phyloP scores from a whole-genome alignment of 1,140 invertebrate genomes.

The Centruroides sculpturatus region DNA sequence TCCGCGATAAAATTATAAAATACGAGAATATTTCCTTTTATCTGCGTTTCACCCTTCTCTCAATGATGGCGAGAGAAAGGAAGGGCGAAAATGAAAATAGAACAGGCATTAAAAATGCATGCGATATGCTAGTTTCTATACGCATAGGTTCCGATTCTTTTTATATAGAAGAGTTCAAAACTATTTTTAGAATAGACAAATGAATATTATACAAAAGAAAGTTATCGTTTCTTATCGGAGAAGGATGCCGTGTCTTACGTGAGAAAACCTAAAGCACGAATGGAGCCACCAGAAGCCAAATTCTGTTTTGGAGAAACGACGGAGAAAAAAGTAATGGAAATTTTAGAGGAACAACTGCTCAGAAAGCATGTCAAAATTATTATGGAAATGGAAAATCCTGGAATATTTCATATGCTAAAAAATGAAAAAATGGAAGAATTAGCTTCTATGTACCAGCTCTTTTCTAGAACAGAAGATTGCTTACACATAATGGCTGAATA shows the following conservation, averaged over 20 bases:
- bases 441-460: constrained; percentile 93
- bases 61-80: constrained; percentile 88
- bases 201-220: constrained; percentile 96
- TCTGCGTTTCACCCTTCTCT: constrained; percentile 77
- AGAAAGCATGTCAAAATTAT: constrained; percentile 99
- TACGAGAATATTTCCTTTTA: constrained; percentile 88
- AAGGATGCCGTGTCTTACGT: constrained; percentile 98
- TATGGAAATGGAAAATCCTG: constrained; percentile 99
- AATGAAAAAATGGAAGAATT: constrained; percentile 93
- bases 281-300: constrained; percentile 82
- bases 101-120: constrained; percentile 91
- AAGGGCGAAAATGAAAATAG: constrained; percentile 88
- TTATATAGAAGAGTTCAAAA: constrained; percentile 97
- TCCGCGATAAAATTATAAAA: constrained; percentile 91
- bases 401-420: constrained; percentile 95
- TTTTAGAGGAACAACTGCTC: constrained; percentile 94
- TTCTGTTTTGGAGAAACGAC: constrained; percentile 96
- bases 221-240: constrained; percentile 94
- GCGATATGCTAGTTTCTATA: constrained; percentile 95
- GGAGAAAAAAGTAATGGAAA: constrained; percentile 83
- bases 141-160: constrained; percentile 86
- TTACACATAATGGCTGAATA: constrained; percentile 86
- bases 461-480: constrained; percentile 74
- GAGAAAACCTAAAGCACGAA: constrained; percentile 91
- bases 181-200: constrained; percentile 88